These are phyloP conservation scores for Buteo buteo DNA, from an alignment of 2,113 vertebrate species.

Conservation along the genomic window DNA sequence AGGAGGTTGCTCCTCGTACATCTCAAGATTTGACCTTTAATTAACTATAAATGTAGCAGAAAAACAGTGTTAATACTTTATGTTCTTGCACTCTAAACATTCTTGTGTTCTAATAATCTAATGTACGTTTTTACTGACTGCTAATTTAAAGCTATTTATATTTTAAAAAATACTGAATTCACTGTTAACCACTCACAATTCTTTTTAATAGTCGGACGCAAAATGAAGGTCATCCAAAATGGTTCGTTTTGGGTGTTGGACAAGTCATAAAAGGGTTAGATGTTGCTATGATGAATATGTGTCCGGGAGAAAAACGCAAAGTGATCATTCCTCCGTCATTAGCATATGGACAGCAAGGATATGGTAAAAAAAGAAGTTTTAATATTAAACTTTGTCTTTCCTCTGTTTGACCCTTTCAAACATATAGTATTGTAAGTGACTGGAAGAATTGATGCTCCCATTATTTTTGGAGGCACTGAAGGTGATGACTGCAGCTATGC, in stretches of 20 bases:
- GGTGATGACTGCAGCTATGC: background rate
- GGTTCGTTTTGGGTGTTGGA: constrained; percentile 94
- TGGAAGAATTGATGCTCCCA: background rate
- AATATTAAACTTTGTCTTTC: background rate
- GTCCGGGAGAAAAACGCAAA: constrained; percentile 92
- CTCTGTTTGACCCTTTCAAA: background rate
- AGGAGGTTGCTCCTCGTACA: background rate
- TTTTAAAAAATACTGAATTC: background rate
- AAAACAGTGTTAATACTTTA: background rate
- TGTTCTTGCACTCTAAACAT: background rate
- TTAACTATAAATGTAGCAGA: background rate
- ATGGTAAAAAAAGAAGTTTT: constrained; percentile 70
- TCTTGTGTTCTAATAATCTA: background rate
- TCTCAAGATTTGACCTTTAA: background rate
- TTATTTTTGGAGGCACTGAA: background rate
- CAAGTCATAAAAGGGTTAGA: constrained; percentile 96
- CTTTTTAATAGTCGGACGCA: constrained; percentile 81
- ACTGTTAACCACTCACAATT: background rate
- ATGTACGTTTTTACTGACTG: background rate
- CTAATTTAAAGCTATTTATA: background rate
- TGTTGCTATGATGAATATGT: constrained; percentile 90
- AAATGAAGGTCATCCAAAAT: constrained; percentile 90
- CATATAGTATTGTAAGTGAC: background rate
- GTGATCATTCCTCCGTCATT: constrained; percentile 85
- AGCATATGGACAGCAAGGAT: constrained; percentile 88